Evolutionary conservation across 2,888 invertebrate genomes (phyloP), one percentile per base, ranked within the genome.

Genomic region (Rotaria magnacalcarata): DNA sequence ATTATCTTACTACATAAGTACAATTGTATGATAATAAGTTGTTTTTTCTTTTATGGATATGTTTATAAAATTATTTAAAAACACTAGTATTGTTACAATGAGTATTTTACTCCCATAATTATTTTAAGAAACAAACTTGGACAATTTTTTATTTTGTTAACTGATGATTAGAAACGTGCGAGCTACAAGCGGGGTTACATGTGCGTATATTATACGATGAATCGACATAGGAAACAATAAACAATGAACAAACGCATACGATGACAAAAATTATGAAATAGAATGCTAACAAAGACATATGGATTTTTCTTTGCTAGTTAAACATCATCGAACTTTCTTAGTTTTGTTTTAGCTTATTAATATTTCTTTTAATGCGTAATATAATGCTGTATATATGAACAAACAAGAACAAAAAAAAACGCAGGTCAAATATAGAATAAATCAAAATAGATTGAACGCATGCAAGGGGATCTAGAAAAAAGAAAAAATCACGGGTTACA

Each of bases 331-430:
- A 67, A 41, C 2, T 16, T 16, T 34, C 34, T 19, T 34, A 7
- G 14, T 41, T 34, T 34, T 67, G 34, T 67, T 41, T 34, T 11
- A 41, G 16, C 34, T 6, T 67, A 67, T 41, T 34, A 67, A 67
- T 16, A 67, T 67, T 41, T 67, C 21, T 67, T 67, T 56, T 19
- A 41, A 67, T 67, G 67, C 34, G 19, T 67, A 67, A 67, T 67
- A 34, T 67, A 67, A 27, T 67, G 67, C 19, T 34, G 19, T 67
- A 67, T 67, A 67, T 67, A 67, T 67, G 67, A 67, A 67, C 67
- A 67, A 67, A 34, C 19, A 16, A 34, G 27, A 34, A 67, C 4
- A 60, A 67, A 27, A 67, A 67, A 34, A 34, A 67, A 34, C 14
- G 34, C 27, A 27, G 34, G 34, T 27, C 27, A 27, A 67, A 67